Base-by-base conservation (phyloP, 2,113 vertebrate species). In the Hypomesus transpacificus region DNA sequence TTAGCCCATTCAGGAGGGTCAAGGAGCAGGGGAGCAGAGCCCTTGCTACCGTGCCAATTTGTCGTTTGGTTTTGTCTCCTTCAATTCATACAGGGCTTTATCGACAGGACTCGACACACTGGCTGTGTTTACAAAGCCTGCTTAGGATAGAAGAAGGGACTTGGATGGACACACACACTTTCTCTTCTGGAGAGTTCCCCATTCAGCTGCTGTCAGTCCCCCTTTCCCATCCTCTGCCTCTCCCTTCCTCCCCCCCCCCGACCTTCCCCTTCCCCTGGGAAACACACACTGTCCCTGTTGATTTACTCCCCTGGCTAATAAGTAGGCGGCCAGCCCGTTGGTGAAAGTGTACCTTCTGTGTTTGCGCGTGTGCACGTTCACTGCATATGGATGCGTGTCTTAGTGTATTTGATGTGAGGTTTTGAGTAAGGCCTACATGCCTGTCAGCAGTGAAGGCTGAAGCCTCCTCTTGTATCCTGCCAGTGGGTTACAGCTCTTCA, bases 1-100 rank as follows among this genome's bases (percentile, higher is more conserved):
- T 80, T 70, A 74, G 31, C 76, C 9, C 52, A 26, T 68, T 71
- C 75, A 61, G 58, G 31, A 21, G 58, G 78, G 76, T 80, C 70
- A 71, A n/a, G 70, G 72, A 26, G 24, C 24, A 26, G 24, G 24
- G 39, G 39, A 46, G 39, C 39, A 46, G 39, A 46, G 39, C 39
- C 39, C 9, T 9, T 0, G 56, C 61, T 66, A 63, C 61, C n/a
- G 60, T 65, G 64, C 63, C 68, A 70, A 64, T 73, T 68, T 73
- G 71, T 22, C 72, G 57, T 61, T 68, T 71, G 6, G 68, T 70
- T 70, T 39, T 59, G 62, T 68, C 69, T 34, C 39, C 60, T 73
- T 50, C 17, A 68, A 51, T 64, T 78, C 46, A 62, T 75, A 73
- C 77, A 53, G 67, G 34, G 53, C 39, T 70, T 73, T 69, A 67